A percentile compares a stretch with the other conserved stretches of the same genome.
Evolutionary conservation across 2,888 invertebrate species (phyloP).

Genomic region (Heliothis peltigera): DNA sequence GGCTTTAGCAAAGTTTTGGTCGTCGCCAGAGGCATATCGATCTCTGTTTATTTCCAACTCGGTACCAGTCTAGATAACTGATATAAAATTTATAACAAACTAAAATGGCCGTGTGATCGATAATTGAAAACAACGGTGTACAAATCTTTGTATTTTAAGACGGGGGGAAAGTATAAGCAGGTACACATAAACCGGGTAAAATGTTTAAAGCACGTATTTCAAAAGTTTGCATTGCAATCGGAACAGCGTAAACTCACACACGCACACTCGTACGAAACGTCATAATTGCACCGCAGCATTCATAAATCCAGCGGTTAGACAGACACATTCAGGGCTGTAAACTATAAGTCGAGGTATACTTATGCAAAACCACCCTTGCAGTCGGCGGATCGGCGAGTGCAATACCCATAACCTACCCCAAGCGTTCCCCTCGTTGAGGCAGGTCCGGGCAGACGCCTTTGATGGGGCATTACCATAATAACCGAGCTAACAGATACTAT

Average conservation of each 20-base stretch:
- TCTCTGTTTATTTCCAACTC: conserved; percentile 81
- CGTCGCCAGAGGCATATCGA: conserved; percentile 76
- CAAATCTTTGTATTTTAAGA: conserved; percentile 19
- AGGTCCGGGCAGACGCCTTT: conserved; percentile 84
- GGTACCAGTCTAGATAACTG: conserved; percentile 73
- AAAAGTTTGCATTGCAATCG: conserved; percentile 57
- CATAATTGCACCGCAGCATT: conserved; percentile 83
- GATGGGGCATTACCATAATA: conserved; percentile 85
- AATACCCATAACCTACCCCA: conserved; percentile 88
- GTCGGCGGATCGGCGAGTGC: conserved; percentile 83
- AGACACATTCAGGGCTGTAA: conserved; percentile 80
- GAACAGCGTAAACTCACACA: conserved; percentile 63
- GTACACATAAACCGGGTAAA: conserved; percentile 30
- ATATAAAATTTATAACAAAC: conserved; percentile 81
- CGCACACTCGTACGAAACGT: conserved; percentile 69
- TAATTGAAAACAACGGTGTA: conserved; percentile 57
- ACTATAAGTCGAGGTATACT: conserved; percentile 79
- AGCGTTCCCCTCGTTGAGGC: conserved; percentile 84
- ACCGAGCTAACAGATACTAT: conserved; percentile 69
- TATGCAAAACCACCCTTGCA: conserved; percentile 86
- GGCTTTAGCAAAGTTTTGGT: conserved; percentile 64
- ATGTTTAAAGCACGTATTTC: conserved; percentile 34
- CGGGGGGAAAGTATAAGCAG: conserved; percentile 10
- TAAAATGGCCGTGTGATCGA: conserved; percentile 68
- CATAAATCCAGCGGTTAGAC: conserved; percentile 84